Base-by-base conservation (phyloP, 1,140 invertebrate genomes). In the Drosophila erecta region DNA sequence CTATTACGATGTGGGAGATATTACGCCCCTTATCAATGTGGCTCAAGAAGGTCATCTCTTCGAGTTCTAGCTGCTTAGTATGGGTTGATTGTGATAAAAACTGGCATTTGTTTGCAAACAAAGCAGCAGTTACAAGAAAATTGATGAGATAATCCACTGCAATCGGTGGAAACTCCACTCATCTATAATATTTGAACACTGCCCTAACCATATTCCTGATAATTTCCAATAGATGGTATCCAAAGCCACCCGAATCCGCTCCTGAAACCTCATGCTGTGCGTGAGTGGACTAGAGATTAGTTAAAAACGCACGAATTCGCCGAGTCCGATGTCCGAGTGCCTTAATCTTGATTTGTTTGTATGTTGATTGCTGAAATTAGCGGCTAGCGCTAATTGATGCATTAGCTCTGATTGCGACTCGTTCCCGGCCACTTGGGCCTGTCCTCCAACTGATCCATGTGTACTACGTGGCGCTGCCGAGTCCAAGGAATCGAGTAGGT, bases 401-500 rank as follows among this genome's bases (percentile, higher is more conserved):
- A 76, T 67, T 76, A 76, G 73, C 73, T 76, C 61, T 76, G 73
- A 76, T 76, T 76, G 70, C 60, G 58, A 51, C 38, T 56, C 37
- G 43, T 65, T 64, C 43, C 24, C 59, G 35, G 35, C 62, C 17
- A 40, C 40, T 38, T 72, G 46, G 40, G 46, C 10, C 56, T 54
- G 40, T 62, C 57, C 41, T 40, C 35, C 2, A 33, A n/a, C 22
- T 11, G 17, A 37, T 30, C 60, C 40, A 66, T 46, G 30, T 55
- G 55, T 67, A 69, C 49, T 14, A n/a, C 38, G 37, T 33, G 27
- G 56, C 7, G 47, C 47, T 15, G n/a, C n/a, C 33, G 22, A 60
- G 4, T 40, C 11, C 14, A 10, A n/a, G 37, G 54, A 49, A 37
- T 22, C 7, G 8, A n/a, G n/a, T n/a, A n/a, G n/a, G n/a, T n/a